Evolutionary conservation across 2,113 vertebrate species (phyloP), one percentile per base, ranked within the genome.

Genomic region (Kryptolebias marmoratus): DNA sequence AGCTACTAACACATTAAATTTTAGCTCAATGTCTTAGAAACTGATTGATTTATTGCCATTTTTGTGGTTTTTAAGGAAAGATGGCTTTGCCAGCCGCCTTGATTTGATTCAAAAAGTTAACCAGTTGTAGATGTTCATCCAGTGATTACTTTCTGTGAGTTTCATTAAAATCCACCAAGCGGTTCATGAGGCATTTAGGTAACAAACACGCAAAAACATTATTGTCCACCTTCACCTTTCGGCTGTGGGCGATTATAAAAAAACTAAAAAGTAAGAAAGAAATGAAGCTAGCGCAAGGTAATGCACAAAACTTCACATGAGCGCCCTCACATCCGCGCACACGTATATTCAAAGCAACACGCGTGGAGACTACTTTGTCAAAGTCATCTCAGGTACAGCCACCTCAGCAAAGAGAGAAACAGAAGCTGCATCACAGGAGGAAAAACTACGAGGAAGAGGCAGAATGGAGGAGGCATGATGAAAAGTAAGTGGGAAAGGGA

Each of bases 361-460:
- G 42, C 16, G 28, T 81, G 74, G 86, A 85, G 87, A 90, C 80
- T 78, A 92, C 90, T 94, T 91, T 93, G 90, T 94, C 94, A 94
- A 93, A 94, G 92, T 94, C 93, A 93, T 83, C 76, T 89, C 83
- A 91, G 93, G 91, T 93, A 93, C 77, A 91, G 91, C 91, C 80
- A 92, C 89, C 90, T 93, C 91, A 94, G 93, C 91, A 94, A 88
- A 90, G 87, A 85, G 63, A 86, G 86, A 89, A 77, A 81, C 81
- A 79, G 73, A 74, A 76, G 42, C 82, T 78, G 70, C 80, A 83
- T 80, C 70, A 67, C 71, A 49, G 80, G 79, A 80, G 52, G 36
- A 22, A 32, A 50, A 49, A 42, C 39, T 61, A 32, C 63, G 16
- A 68, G 76, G 65, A 50, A 54, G 72, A 55, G 39, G 10, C 39